phyloP scores from a whole-genome alignment of 2,888 invertebrate genomes.

The Drosophila siamana region DNA sequence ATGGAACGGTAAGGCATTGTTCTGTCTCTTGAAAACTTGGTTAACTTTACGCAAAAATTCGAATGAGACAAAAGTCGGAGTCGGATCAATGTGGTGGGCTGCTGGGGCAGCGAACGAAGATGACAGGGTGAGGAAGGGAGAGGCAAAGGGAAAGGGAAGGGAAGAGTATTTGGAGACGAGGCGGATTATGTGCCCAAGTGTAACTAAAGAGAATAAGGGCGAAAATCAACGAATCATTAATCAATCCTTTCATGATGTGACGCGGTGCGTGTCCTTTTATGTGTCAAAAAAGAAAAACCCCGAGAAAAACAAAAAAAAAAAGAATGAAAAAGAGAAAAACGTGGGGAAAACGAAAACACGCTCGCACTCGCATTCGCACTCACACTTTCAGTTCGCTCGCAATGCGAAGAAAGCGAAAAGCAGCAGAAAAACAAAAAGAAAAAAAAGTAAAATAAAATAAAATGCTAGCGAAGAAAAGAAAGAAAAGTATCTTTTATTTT shows the following conservation, averaged over 20 bases:
- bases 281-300: conserved; percentile 74
- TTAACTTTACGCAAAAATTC: conserved; percentile 67
- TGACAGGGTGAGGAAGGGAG: conserved; percentile 51
- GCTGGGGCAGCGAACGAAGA: too few relatives aligned
- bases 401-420: conserved; percentile 64
- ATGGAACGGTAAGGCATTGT: conserved; percentile 42
- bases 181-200: conserved; percentile 83
- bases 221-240: conserved; percentile 85
- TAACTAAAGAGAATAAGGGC: conserved; percentile 84
- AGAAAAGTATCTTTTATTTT: conserved; percentile 64
- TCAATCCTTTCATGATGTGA: conserved; percentile 85
- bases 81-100: conserved; percentile 36
- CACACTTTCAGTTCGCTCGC: conserved; percentile 52
- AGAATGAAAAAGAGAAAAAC: conserved; percentile 43
- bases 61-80: conserved; percentile 26
- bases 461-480: conserved; percentile 29
- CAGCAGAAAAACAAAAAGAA: conserved; percentile 41
- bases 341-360: conserved; percentile 66
- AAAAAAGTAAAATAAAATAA: conserved; percentile 28
- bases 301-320: conserved; percentile 45
- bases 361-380: conserved; percentile 63
- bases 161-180: conserved; percentile 72
- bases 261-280: conserved; percentile 85
- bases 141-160: conserved; percentile 21
- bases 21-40: conserved; percentile 68